A percentile compares a stretch with the other conserved stretches of the same genome.
phyloP scores from a whole-genome alignment of 2,113 vertebrate genomes.

The Mola mola region DNA sequence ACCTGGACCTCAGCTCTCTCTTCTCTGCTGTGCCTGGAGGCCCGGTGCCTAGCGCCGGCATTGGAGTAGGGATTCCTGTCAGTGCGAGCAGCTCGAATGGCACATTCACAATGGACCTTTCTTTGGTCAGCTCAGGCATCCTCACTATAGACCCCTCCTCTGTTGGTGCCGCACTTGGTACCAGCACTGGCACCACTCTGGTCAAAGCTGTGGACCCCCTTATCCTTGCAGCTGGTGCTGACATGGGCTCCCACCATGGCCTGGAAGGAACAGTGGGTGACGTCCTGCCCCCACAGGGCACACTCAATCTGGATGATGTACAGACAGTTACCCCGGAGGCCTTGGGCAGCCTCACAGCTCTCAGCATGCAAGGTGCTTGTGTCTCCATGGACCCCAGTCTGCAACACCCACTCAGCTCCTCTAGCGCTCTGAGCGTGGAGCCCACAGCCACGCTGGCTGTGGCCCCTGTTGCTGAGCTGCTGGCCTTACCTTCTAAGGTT shows the following conservation, averaged over 20 bases:
- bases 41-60: conserved; percentile 42
- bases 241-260: conserved; percentile 82
- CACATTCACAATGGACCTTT: conserved; percentile 85
- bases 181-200: conserved; percentile 73
- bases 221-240: conserved; percentile 84
- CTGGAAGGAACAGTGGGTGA: conserved; percentile 85
- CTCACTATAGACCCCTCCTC: conserved; percentile 91
- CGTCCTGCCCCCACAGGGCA: conserved; percentile 88
- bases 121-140: conserved; percentile 89
- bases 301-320: conserved; percentile 87
- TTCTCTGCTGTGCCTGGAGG: conserved; percentile 86
- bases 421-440: conserved; percentile 78
- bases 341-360: conserved; percentile 85
- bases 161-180: conserved; percentile 81
- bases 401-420: conserved; percentile 84
- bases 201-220: conserved; percentile 88
- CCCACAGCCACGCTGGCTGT: conserved; percentile 72
- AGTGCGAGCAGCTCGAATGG: conserved; percentile 64
- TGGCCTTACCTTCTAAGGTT: conserved; percentile 80
- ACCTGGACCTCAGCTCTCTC: conserved; percentile 90
- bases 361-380: conserved; percentile 82
- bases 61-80: conserved; percentile 60
- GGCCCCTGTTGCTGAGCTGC: conserved; percentile 80
- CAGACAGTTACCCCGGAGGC: conserved; percentile 89
- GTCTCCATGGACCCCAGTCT: conserved; percentile 78